Evolutionary conservation across 2,888 invertebrate species (phyloP).

Genomic region (Flexamia atlantica): DNA sequence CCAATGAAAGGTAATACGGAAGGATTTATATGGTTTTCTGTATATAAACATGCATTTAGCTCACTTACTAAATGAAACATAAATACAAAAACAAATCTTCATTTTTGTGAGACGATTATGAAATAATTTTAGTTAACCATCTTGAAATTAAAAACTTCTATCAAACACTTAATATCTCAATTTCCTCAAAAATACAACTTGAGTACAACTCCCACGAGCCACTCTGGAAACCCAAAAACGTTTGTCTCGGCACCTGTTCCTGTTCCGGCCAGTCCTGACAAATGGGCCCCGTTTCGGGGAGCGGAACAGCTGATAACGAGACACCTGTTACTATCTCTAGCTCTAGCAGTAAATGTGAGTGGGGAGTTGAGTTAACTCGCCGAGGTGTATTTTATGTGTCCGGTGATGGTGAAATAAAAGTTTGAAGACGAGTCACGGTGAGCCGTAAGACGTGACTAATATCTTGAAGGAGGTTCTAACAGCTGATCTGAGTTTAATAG

Average conservation of each 20-base stretch:
- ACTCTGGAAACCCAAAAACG: background rate
- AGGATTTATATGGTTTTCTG: too few species aligned
- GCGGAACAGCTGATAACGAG: constrained; percentile 43
- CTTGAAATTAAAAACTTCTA: too few species aligned
- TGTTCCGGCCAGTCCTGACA: background rate
- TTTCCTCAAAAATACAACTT: too few species aligned
- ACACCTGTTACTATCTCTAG: constrained; percentile 42
- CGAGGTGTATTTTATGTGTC: constrained; percentile 48
- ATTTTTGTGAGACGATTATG: too few species aligned
- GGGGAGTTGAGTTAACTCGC: constrained; percentile 25
- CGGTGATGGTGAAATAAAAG: constrained; percentile 34
- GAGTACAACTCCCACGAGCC: background rate
- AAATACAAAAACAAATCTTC: too few species aligned
- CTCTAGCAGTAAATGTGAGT: constrained; percentile 22
- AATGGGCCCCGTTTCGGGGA: constrained; percentile 16
- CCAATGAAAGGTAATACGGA: too few species aligned
- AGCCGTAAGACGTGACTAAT: background rate
- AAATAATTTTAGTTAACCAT: too few species aligned
- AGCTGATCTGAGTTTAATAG: too few species aligned
- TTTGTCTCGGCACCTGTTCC: constrained; percentile 16
- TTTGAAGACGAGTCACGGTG: background rate
- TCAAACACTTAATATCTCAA: too few species aligned
- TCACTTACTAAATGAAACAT: too few species aligned
- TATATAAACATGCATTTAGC: too few species aligned
- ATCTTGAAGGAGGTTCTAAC: too few species aligned